These are phyloP conservation scores for Chymomyza procnemis DNA, from an alignment of 2,888 invertebrate genomes.

Conservation along the genomic window DNA sequence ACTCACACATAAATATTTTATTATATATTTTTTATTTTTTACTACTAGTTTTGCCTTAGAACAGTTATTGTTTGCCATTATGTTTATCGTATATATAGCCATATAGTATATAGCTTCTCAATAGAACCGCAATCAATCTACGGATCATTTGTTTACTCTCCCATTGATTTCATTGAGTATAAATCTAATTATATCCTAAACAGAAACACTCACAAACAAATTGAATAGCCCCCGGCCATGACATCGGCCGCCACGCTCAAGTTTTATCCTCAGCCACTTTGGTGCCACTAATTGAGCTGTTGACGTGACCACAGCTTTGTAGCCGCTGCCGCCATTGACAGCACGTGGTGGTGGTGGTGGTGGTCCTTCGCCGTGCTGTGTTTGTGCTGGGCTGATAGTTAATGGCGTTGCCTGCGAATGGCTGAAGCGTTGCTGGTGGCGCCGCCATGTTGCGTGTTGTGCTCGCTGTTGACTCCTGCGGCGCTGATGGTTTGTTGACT, in stretches of 20 bases:
- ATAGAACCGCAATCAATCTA: neutral
- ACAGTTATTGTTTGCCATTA: neutral
- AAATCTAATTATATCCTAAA: conserved; percentile 41
- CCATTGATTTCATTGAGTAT: conserved; percentile 10
- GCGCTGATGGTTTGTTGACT: conserved; percentile 39
- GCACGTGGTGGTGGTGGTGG: no score
- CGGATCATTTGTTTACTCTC: neutral
- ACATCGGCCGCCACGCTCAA: conserved; percentile 29
- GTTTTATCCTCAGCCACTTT: conserved; percentile 67
- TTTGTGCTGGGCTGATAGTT: conserved; percentile 1
- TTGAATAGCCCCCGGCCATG: conserved; percentile 19
- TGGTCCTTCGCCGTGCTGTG: conserved; percentile 7
- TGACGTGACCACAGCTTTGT: conserved; percentile 28
- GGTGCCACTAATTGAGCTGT: conserved; percentile 67
- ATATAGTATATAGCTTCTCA: neutral
- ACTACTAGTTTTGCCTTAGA: neutral
- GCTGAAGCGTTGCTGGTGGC: neutral
- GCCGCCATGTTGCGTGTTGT: conserved; percentile 16
- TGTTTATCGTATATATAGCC: neutral
- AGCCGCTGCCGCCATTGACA: conserved; percentile 14
- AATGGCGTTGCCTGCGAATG: conserved; percentile 31
- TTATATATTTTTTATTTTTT: no score
- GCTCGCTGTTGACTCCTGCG: conserved; percentile 27
- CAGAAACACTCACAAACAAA: conserved; percentile 27
- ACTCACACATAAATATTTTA: neutral